Evolutionary conservation across 2,113 vertebrate species (phyloP).

Genomic region (Coptodon bakossiorum): DNA sequence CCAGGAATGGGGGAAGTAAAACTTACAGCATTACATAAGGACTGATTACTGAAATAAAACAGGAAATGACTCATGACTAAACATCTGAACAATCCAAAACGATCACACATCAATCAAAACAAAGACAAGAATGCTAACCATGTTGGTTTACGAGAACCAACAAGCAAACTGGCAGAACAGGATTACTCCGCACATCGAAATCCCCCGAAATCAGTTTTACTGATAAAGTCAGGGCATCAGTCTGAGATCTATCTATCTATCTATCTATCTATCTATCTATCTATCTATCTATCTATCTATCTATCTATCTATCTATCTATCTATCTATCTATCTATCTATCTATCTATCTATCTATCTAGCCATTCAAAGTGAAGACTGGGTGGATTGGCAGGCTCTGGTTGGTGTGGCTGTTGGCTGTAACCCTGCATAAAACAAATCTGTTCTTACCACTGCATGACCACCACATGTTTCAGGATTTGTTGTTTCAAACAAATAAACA

Average conservation of each 20-base stretch:
- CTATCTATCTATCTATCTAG: too few species aligned
- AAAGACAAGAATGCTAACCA: not conserved
- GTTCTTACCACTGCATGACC: too few species aligned
- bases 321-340: fast-evolving
- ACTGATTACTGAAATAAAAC: not conserved
- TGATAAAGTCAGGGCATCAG: not conserved
- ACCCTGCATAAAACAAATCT: too few species aligned
- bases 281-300: too few species aligned
- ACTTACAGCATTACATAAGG: not conserved
- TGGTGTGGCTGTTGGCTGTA: too few species aligned
- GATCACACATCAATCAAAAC: fast-evolving
- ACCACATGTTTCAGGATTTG: too few species aligned
- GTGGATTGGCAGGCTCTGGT: too few species aligned
- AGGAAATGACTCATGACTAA: not conserved
- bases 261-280: fast-evolving
- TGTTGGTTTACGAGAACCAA: not conserved
- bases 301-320: fast-evolving
- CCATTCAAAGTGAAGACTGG: too few species aligned
- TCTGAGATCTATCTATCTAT: fast-evolving
- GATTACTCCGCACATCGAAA: not conserved
- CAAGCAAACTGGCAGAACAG: not conserved
- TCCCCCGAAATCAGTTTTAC: not conserved
- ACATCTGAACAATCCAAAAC: not conserved
- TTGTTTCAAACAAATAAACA: too few species aligned
- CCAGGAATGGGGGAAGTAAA: not conserved